phyloP scores from a whole-genome alignment of 2,113 vertebrate genomes.

The Gavia stellata region DNA sequence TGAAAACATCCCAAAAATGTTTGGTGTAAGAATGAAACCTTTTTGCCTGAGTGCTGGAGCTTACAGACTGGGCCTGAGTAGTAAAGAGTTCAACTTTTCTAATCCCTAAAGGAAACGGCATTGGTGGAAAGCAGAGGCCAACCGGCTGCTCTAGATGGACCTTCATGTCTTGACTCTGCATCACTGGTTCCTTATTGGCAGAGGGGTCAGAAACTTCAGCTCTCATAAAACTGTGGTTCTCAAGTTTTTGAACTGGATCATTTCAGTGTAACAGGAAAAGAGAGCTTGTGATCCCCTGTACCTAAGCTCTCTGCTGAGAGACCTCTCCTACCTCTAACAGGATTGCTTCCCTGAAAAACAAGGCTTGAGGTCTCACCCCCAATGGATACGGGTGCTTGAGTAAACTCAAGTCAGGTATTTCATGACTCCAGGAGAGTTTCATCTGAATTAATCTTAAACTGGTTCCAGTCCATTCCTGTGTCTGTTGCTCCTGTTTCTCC shows the following conservation, averaged over 20 bases:
- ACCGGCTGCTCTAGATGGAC: not conserved
- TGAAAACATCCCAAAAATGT: not conserved
- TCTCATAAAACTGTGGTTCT: not conserved
- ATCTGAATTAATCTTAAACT: not conserved
- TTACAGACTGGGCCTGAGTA: not conserved
- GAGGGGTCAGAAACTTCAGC: not conserved
- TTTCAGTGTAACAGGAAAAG: not conserved
- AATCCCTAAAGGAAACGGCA: not conserved
- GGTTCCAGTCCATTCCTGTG: not conserved
- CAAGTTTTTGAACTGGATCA: accelerated
- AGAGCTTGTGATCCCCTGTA: no score
- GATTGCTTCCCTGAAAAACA: no score
- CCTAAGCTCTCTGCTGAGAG: not conserved
- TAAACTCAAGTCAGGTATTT: not conserved
- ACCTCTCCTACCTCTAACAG: not conserved
- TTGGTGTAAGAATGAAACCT: not conserved
- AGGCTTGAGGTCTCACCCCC: not conserved
- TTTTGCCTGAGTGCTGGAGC: not conserved
- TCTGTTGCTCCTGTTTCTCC: not conserved
- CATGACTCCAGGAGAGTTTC: not conserved
- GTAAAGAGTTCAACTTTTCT: not conserved
- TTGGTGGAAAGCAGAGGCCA: not conserved
- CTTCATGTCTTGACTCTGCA: no score
- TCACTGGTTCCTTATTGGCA: accelerated
- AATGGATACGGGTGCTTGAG: accelerated